Conservation (phyloP, 2,888 invertebrate species). For the Seira ritae region DNA sequence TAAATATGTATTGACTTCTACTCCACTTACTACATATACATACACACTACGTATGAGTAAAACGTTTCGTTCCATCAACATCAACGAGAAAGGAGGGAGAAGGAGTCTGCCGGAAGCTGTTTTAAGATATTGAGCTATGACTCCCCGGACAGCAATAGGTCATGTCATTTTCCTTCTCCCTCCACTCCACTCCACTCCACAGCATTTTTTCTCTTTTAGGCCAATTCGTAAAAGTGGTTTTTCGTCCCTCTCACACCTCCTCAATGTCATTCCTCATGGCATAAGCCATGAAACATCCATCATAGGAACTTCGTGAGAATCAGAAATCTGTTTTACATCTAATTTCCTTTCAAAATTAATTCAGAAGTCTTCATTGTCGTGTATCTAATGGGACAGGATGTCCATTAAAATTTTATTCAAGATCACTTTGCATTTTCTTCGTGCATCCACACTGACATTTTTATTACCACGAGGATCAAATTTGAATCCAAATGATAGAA, state of each 20-base stretch:
- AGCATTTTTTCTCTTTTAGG: conserved; percentile 40
- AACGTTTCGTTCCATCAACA: too few relatives aligned
- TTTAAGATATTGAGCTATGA: conserved; percentile 70
- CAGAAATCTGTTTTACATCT: neutral
- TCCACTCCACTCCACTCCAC: too few relatives aligned
- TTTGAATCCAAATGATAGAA: too few relatives aligned
- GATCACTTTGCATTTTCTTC: too few relatives aligned
- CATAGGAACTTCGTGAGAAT: neutral
- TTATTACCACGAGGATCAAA: too few relatives aligned
- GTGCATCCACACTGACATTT: too few relatives aligned
- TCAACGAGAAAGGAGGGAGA: conserved; percentile 52
- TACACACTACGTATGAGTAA: too few relatives aligned
- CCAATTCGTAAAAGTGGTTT: conserved; percentile 51
- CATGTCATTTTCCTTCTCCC: conserved; percentile 64
- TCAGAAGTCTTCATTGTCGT: too few relatives aligned
- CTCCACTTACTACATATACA: too few relatives aligned
- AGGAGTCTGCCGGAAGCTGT: conserved; percentile 61
- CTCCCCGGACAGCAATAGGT: conserved; percentile 69
- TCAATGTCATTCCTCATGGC: neutral
- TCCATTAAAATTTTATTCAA: too few relatives aligned
- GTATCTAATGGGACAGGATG: too few relatives aligned
- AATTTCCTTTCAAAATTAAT: too few relatives aligned
- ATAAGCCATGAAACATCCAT: neutral
- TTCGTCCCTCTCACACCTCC: conserved; percentile 8
- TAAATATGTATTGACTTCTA: neutral